Conservation (phyloP, 2,113 vertebrate genomes). For the Regulus satrapa region DNA sequence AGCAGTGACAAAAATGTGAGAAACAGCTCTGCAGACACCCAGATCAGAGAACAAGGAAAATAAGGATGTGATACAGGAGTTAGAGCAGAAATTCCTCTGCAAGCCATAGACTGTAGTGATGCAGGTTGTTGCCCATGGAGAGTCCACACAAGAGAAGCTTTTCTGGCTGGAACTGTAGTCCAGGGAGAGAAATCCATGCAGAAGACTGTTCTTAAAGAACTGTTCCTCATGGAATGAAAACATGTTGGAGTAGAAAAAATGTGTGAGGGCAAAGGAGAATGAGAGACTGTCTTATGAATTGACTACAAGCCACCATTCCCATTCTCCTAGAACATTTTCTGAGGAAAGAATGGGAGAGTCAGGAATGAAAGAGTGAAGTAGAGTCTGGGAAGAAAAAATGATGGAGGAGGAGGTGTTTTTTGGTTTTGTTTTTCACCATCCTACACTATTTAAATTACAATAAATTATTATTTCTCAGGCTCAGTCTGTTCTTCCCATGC, state of each 20-base stretch:
- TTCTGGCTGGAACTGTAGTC: background rate
- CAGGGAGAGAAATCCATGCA: background rate
- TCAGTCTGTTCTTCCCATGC: background rate
- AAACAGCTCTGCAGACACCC: background rate
- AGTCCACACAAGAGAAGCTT: background rate
- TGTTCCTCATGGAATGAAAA: background rate
- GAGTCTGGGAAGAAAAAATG: background rate
- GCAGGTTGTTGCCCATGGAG: background rate
- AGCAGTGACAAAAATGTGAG: background rate
- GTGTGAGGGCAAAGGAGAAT: background rate
- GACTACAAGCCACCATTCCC: background rate
- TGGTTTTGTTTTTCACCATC: background rate
- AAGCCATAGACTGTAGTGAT: background rate
- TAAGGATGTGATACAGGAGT: background rate
- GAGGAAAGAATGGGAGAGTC: background rate
- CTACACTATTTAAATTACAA: background rate
- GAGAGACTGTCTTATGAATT: background rate
- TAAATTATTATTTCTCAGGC: background rate
- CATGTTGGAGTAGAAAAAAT: background rate
- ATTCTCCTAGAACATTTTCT: background rate
- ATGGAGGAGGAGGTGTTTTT: rapidly evolving
- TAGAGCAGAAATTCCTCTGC: background rate
- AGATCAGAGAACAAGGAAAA: background rate
- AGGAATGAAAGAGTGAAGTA: background rate
- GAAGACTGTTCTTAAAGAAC: background rate